Percentiles rank a stretch among this genome's conserved stretches.
phyloP scores from a whole-genome alignment of 2,888 invertebrate genomes.

The Scaptomyza polygonia region DNA sequence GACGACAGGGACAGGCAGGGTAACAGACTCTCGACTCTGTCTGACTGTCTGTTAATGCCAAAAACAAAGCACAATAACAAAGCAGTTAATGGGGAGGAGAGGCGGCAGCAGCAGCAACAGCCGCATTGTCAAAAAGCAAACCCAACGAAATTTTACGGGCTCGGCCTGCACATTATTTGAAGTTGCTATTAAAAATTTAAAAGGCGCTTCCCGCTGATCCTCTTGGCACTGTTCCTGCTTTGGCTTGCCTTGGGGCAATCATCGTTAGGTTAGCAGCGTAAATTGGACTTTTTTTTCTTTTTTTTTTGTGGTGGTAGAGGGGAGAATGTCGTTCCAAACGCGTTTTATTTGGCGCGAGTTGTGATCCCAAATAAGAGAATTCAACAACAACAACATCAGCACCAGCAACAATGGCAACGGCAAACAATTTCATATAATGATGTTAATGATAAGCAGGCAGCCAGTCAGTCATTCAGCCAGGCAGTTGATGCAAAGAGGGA shows the following conservation, averaged over 20 bases:
- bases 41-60: conserved; percentile 20
- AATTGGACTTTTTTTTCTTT: conserved; percentile 64
- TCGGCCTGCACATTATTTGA: conserved; percentile 68
- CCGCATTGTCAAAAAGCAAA: conserved; percentile 50
- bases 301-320: neutral
- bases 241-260: conserved; percentile 58
- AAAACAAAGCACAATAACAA: conserved; percentile 34
- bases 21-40: conserved; percentile 3
- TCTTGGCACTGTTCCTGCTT: conserved; percentile 20
- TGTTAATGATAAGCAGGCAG: conserved; percentile 73
- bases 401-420: conserved; percentile 31
- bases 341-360: conserved; percentile 56
- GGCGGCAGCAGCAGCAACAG: neutral
- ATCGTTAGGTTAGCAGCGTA: conserved; percentile 78
- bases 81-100: conserved; percentile 22
- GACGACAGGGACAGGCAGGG: neutral
- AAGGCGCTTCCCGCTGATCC: conserved; percentile 60
- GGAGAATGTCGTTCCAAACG: conserved; percentile 46
- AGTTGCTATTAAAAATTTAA: conserved; percentile 80
- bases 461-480: conserved; percentile 27
- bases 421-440: conserved; percentile 67
- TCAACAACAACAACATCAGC: conserved; percentile 34
- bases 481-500: neutral
- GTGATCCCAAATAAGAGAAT: conserved; percentile 38
- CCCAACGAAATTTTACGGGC: conserved; percentile 40